Evolutionary conservation across 2,797 vertebrate genomes (phyloP), one percentile per base, ranked within the genome.

Genomic region (Onychomys leucogaster): DNA sequence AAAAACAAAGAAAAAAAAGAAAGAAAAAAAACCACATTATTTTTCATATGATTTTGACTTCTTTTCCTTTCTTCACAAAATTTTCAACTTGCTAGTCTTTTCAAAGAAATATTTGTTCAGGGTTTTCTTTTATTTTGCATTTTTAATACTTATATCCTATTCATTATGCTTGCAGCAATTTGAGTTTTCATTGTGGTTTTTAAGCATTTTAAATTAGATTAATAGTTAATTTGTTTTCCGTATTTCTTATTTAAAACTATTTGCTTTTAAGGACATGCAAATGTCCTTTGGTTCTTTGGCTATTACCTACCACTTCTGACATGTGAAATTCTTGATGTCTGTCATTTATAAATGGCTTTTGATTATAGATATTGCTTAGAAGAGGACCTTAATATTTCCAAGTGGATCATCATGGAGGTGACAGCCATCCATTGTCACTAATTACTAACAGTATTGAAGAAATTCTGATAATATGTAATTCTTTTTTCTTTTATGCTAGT

Each of bases 111-210:
- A 90, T 14, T 10, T 49, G 6, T 61, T 65, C 41, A 14, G 11
- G 2, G 83, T 81, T 81, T 46, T 73, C 46, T 63, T 34, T 52
- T 41, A 89, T 84, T 75, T 91, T 73, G 1, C 41, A 77, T 92
- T 82, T 92, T 88, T 63, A 77, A 65, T 71, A 43, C 8, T 89
- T 78, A 88, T 75, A 52, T 43, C 71, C 7, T 55, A 65, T 29
- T 43, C 59, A 52, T 86, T 89, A 73, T 17, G 55, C n/a, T 69
- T 34, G 71, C 5, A 76, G 0, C 1, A 85, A 6, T 37, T 19
- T 78, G 63, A 34, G 81, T 89, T 65, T 83, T 87, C 21, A 87
- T 73, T 86, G 10, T 61, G 69, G 41, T 90, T 88, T 92, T 69
- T 67, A 81, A 49, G 11, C 9, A 73, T 83, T 71, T 85, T 88